Conservation (phyloP, 2,113 vertebrate species). For the Todiramphus chloris region DNA sequence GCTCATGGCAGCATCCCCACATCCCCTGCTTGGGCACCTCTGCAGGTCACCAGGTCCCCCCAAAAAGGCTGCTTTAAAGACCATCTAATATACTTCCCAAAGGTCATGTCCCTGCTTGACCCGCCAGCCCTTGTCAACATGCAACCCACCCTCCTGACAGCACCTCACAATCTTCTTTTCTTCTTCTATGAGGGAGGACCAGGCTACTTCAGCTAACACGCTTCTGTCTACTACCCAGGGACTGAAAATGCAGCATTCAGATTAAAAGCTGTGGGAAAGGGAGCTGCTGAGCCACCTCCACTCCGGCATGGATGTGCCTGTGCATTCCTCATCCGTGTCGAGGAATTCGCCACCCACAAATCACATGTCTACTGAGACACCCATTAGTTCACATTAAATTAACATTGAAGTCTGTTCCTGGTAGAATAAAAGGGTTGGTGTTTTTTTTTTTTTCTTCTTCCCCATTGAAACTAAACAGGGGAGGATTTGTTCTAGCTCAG, state of each 20-base stretch:
- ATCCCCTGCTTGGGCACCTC: background rate
- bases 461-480: constrained; percentile 28
- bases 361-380: constrained; percentile 52
- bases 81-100: background rate
- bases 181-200: background rate
- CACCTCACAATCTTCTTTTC: background rate
- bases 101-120: background rate
- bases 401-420: constrained; percentile 22
- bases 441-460: background rate
- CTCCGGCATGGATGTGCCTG: background rate
- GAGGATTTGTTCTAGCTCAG: constrained; percentile 35
- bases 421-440: constrained; percentile 15
- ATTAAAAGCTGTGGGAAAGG: background rate
- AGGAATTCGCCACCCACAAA: constrained; percentile 73
- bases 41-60: background rate
- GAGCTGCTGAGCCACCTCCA: background rate
- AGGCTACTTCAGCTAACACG: background rate
- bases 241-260: background rate
- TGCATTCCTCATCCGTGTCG: constrained; percentile 46
- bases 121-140: background rate
- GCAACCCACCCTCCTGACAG: background rate
- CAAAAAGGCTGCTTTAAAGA: background rate
- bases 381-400: constrained; percentile 56
- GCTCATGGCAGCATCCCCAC: background rate
- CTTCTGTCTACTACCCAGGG: background rate